Evolutionary conservation across 2,797 vertebrate genomes (phyloP), one percentile per base, ranked within the genome.

Genomic region (Australoheros facetus): DNA sequence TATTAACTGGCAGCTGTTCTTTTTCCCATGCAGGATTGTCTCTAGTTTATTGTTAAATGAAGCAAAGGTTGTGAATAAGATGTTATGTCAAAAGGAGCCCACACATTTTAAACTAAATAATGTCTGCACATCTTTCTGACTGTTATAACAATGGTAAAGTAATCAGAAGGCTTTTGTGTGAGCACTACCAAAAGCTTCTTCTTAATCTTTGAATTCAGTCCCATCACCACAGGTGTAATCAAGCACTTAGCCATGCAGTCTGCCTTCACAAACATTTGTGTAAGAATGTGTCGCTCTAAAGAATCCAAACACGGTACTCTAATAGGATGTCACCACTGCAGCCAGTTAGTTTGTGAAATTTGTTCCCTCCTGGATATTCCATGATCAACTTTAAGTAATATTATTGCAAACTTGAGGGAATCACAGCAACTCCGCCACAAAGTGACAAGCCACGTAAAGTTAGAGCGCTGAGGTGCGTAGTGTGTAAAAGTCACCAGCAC

Each of bases 51-150:
- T 17, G 28, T 71, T 74, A 42, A 51, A 51, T 53, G 17, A 78
- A 70, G 59, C 28, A 70, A 64, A 64, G 39, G 60, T 60, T 16
- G 11, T 62, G 17, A 79, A 21, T 16, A 12, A 10, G 11, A 70
- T 71, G 48, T 21, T 3, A 69, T 56, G 12, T 69, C 30, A 54
- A 70, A 71, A 64, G 56, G 7, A 75, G 21, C 54, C 3, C 21
- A 59, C 7, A 55, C 26, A 28, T 51, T n/a, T 69, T 2, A 30
- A 69, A 32, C 7, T 51, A 51, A 69, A 48, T 30, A 32, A 69
- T 73, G 64, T 42, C 34, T 56, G 42, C 26, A 75, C 73, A 76
- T 82, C 32, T 28, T 56, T 26, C 32, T 17, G 28, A 56, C 73
- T 23, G 51, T 56, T 51, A 48, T 37, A 48, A 71, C 53, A 54